Conservation (phyloP, 2,113 vertebrate species). For the Calyptommatus sinebrachiatus region DNA sequence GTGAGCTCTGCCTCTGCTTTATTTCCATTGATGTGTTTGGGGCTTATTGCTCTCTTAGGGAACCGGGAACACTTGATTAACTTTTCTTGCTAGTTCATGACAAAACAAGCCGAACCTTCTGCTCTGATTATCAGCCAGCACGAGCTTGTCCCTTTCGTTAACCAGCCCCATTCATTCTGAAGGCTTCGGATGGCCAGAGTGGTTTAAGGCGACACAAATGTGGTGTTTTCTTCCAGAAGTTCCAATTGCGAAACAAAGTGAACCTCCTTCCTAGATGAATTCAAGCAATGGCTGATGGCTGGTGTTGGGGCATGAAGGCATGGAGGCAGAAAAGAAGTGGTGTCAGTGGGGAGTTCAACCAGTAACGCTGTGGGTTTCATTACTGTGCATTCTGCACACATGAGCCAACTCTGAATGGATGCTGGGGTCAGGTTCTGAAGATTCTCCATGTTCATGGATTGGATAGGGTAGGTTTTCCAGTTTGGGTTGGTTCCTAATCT, state of each 20-base stretch:
- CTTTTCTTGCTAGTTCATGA: slow-evolving; percentile 67
- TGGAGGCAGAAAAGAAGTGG: too few relatives aligned
- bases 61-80: slow-evolving; percentile 63
- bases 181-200: slow-evolving; percentile 31
- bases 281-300: too few relatives aligned
- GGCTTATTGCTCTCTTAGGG: slow-evolving; percentile 62
- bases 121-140: slow-evolving; percentile 65
- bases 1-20: slow-evolving; percentile 37
- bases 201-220: slow-evolving; percentile 42
- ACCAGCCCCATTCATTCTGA: slow-evolving; percentile 50
- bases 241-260: neutral
- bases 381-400: too few relatives aligned
- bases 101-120: slow-evolving; percentile 61
- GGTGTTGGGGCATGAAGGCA: too few relatives aligned
- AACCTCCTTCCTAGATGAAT: neutral
- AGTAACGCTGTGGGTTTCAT: too few relatives aligned
- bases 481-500: too few relatives aligned
- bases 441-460: too few relatives aligned
- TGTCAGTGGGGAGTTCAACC: too few relatives aligned
- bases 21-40: slow-evolving; percentile 50
- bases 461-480: too few relatives aligned
- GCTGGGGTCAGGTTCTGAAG: too few relatives aligned
- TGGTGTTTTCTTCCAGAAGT: slow-evolving; percentile 10
- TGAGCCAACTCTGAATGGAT: too few relatives aligned
- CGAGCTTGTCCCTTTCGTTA: slow-evolving; percentile 53